These are phyloP conservation scores for Lepus townsendii DNA, from an alignment of 2,797 vertebrate species.

Conservation along the genomic window DNA sequence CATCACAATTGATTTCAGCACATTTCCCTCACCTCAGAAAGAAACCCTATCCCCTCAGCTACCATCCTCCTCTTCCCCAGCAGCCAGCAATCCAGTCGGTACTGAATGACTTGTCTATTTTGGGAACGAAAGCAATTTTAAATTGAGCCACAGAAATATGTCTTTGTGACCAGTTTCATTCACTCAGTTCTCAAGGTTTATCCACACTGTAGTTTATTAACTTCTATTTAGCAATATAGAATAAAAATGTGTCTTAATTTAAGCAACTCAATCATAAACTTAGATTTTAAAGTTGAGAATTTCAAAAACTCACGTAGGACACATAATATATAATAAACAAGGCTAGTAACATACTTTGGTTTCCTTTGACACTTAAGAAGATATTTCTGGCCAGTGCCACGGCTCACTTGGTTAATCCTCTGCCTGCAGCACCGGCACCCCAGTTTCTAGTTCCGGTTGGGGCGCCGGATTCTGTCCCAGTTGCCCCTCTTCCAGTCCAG, in stretches of 20 bases:
- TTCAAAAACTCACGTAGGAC: not conserved
- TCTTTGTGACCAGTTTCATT: conserved; percentile 12
- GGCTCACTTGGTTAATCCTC: too few relatives aligned
- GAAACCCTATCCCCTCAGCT: not conserved
- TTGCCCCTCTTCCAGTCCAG: too few relatives aligned
- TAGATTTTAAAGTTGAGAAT: conserved; percentile 23
- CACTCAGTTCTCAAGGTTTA: not conserved
- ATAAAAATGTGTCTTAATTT: not conserved
- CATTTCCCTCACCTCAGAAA: not conserved
- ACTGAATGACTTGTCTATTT: not conserved
- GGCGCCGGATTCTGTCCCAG: too few relatives aligned
- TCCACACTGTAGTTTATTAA: not conserved
- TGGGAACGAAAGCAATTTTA: conserved; percentile 43
- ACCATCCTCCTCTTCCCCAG: not conserved
- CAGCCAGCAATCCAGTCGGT: not conserved
- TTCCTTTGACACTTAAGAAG: conserved; percentile 23
- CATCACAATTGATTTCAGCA: conserved; percentile 56
- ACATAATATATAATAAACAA: not conserved
- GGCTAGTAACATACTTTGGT: not conserved
- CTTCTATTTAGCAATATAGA: not conserved
- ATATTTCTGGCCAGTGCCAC: not conserved
- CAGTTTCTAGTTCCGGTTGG: too few relatives aligned
- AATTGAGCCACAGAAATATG: not conserved
- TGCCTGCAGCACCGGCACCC: too few relatives aligned
- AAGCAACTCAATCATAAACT: not conserved